Percentiles rank a stretch among this genome's conserved stretches.
phyloP scores from a whole-genome alignment of 2,113 vertebrate species.

The Daphoenositta chrysoptera region DNA sequence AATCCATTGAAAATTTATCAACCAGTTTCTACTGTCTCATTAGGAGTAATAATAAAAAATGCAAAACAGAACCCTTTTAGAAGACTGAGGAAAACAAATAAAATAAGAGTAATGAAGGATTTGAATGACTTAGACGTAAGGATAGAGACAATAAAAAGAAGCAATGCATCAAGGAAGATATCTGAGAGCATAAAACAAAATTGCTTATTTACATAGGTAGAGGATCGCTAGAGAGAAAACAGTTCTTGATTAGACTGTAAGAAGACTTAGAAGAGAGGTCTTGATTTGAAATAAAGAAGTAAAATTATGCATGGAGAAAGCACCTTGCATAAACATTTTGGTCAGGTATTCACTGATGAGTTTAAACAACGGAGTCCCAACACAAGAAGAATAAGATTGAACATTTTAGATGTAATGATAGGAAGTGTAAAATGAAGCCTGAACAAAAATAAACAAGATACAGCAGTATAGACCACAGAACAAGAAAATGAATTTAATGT shows the following conservation, averaged over 20 bases:
- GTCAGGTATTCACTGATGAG: not conserved
- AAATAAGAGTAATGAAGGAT: constrained; percentile 12
- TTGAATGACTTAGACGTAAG: not conserved
- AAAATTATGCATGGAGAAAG: not conserved
- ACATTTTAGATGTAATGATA: not conserved
- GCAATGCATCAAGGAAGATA: not conserved
- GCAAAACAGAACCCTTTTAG: not conserved
- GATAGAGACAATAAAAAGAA: not conserved
- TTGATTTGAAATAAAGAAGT: not conserved
- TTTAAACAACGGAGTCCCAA: not conserved
- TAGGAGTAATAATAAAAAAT: constrained; percentile 2
- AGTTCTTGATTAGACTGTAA: not conserved
- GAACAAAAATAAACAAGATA: not conserved
- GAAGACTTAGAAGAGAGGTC: not conserved
- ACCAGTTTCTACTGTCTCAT: not conserved
- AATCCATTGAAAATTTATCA: not conserved
- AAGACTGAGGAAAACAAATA: not conserved
- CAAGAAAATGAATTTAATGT: not conserved
- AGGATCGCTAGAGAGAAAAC: not conserved
- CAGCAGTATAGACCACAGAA: not conserved
- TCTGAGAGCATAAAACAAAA: not conserved
- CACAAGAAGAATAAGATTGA: not conserved
- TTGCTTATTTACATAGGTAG: not conserved
- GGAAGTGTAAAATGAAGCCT: not conserved
- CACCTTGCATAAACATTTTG: not conserved